These are phyloP conservation scores for Leptinotarsa tumamoca DNA, from an alignment of 2,888 invertebrate species.

Conservation along the genomic window DNA sequence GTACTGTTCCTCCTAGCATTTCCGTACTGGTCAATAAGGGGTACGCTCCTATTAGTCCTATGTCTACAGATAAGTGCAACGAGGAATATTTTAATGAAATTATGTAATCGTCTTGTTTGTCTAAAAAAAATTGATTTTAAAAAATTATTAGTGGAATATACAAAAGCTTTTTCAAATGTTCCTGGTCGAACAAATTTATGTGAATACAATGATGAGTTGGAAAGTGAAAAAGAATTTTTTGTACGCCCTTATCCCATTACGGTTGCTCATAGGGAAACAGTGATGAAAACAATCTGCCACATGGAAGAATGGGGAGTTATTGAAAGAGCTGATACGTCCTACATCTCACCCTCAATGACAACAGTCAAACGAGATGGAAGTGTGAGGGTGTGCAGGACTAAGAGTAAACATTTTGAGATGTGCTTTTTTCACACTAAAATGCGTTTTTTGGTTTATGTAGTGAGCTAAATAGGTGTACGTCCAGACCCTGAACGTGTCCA, in stretches of 20 bases:
- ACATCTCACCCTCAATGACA: conserved; percentile 17
- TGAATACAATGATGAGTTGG: no score
- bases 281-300: neutral
- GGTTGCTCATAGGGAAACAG: neutral
- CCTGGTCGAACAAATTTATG: neutral
- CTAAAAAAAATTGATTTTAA: no score
- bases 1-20: neutral
- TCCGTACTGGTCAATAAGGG: neutral
- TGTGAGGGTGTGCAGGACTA: conserved; percentile 23
- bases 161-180: no score
- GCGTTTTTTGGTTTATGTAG: neutral
- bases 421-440: neutral
- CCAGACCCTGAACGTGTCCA: neutral
- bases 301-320: conserved; percentile 16
- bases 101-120: neutral
- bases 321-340: conserved; percentile 13
- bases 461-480: neutral
- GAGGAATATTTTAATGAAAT: neutral
- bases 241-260: no score
- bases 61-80: neutral
- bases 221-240: no score
- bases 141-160: no score
- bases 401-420: neutral
- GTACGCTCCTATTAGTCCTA: neutral
- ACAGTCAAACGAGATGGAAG: conserved; percentile 18